phyloP scores from a whole-genome alignment of 2,888 invertebrate genomes.

The Autographa pulchrina region DNA sequence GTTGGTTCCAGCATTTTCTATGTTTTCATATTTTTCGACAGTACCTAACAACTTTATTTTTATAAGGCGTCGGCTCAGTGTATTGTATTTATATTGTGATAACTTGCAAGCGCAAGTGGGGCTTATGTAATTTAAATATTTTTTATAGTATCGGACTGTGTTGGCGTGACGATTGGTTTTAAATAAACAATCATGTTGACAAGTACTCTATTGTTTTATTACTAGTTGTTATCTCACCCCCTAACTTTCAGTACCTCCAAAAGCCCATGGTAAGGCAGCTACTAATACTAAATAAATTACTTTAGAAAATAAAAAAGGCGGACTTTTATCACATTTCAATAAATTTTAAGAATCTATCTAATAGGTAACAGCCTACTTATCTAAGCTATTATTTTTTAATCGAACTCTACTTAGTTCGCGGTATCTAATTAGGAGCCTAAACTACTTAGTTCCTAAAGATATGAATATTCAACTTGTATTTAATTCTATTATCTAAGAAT shows the following conservation, averaged over 20 bases:
- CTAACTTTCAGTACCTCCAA: background rate
- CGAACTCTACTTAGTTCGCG: too few relatives aligned
- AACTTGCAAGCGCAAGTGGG: conserved; percentile 34
- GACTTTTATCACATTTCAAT: too few relatives aligned
- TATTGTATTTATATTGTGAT: conserved; percentile 54
- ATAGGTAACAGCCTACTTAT: too few relatives aligned
- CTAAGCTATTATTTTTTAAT: too few relatives aligned
- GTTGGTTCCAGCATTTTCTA: background rate
- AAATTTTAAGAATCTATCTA: too few relatives aligned
- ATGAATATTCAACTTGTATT: too few relatives aligned
- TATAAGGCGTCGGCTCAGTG: conserved; percentile 35
- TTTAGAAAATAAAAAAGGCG: too few relatives aligned
- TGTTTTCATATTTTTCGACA: conserved; percentile 11
- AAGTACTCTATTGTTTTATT: conserved; percentile 47
- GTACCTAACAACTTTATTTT: conserved; percentile 19
- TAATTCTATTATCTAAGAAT: background rate
- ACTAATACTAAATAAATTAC: too few relatives aligned
- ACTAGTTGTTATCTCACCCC: background rate
- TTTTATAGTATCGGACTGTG: conserved; percentile 47
- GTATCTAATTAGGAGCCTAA: too few relatives aligned
- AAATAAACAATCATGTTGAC: conserved; percentile 57
- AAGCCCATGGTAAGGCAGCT: too few relatives aligned
- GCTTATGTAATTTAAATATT: conserved; percentile 56
- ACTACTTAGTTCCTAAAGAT: too few relatives aligned
- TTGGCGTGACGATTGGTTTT: conserved; percentile 53